Conservation (phyloP, 2,113 vertebrate genomes). For the Muscicapa adusta region DNA sequence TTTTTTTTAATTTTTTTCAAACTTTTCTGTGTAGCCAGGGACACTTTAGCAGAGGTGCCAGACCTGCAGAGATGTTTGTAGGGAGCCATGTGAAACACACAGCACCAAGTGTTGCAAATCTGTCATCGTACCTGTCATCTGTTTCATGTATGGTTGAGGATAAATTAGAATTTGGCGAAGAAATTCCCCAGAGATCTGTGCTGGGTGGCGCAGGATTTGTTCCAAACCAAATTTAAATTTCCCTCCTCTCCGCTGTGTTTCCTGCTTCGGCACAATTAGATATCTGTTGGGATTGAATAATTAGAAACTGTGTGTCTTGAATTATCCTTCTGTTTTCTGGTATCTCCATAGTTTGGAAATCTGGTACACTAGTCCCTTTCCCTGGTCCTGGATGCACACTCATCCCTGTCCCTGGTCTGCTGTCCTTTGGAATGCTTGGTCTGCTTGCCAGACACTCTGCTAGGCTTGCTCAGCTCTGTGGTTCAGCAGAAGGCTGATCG, state of each 20-base stretch:
- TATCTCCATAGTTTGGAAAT: not conserved
- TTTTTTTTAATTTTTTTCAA: no score
- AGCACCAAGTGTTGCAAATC: no score
- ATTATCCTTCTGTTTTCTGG: not conserved
- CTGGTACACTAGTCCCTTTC: not conserved
- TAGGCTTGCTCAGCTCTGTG: not conserved
- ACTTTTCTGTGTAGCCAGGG: no score
- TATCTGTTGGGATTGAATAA: not conserved
- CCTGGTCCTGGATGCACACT: fast-evolving
- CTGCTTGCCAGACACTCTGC: not conserved
- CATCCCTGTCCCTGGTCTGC: not conserved
- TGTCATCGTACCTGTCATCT: not conserved
- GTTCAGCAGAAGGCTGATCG: not conserved
- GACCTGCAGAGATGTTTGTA: not conserved
- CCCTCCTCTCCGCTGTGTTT: not conserved
- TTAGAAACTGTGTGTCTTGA: not conserved
- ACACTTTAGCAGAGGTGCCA: fast-evolving
- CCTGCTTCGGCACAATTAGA: not conserved
- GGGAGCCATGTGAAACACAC: not conserved
- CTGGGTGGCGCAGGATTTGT: not conserved
- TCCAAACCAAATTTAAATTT: not conserved
- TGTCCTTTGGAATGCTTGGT: not conserved
- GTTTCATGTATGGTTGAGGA: fast-evolving
- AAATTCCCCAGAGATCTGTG: not conserved
- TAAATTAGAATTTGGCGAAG: not conserved